These are phyloP conservation scores for Xanthorhoe designata DNA, from an alignment of 2,888 invertebrate genomes.

Conservation along the genomic window DNA sequence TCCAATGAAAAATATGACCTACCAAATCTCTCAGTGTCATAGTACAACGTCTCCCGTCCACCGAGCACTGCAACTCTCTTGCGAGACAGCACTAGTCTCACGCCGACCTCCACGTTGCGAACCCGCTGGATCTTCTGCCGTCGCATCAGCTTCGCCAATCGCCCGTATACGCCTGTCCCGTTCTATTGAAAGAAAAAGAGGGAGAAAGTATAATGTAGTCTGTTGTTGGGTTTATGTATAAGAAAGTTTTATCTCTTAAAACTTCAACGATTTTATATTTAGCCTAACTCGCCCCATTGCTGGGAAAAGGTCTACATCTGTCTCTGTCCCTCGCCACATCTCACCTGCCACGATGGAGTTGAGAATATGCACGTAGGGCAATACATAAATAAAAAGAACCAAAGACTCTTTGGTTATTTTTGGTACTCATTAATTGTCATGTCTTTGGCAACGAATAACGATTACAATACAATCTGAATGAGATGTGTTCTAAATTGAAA, in stretches of 20 bases:
- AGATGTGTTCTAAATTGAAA: background rate
- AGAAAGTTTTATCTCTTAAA: background rate
- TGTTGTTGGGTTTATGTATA: background rate
- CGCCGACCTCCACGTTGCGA: slow-evolving; percentile 89
- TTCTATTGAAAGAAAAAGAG: slow-evolving; percentile 75
- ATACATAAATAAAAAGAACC: too few species aligned
- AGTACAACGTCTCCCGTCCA: slow-evolving; percentile 90
- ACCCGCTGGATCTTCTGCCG: slow-evolving; percentile 86
- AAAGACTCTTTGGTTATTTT: too few species aligned
- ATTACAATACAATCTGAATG: background rate
- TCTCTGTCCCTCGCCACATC: too few species aligned
- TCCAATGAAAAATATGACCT: too few species aligned
- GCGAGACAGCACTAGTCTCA: slow-evolving; percentile 87
- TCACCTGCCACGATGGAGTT: background rate
- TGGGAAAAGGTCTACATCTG: too few species aligned
- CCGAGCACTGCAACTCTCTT: slow-evolving; percentile 88
- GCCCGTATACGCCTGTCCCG: slow-evolving; percentile 90
- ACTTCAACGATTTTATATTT: too few species aligned
- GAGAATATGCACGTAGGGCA: background rate
- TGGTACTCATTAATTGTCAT: too few species aligned
- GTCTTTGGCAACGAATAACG: background rate
- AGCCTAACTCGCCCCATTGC: too few species aligned
- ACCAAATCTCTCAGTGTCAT: slow-evolving; percentile 91
- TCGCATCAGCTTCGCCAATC: slow-evolving; percentile 88
- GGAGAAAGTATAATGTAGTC: background rate